A percentile compares a stretch with the other conserved stretches of the same genome.
These are phyloP conservation scores for Ophthalmolycus amberensis DNA, from an alignment of 2,113 vertebrate species.

Conservation along the genomic window DNA sequence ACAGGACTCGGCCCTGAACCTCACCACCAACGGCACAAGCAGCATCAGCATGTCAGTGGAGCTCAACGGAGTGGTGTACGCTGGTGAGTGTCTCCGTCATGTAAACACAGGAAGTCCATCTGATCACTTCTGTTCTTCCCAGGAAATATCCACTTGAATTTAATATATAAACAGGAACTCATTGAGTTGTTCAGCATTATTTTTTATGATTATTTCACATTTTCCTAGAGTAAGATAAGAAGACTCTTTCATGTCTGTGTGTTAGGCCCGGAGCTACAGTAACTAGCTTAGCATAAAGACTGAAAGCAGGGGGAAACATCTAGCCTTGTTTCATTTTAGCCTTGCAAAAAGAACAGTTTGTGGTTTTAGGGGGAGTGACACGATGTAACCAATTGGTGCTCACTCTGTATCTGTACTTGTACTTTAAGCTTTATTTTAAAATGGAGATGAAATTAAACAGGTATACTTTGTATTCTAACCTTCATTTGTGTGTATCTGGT, in stretches of 20 bases:
- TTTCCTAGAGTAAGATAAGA: neutral
- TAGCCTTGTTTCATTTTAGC: neutral
- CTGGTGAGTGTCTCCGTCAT: slow-evolving; percentile 82
- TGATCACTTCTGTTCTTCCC: slow-evolving; percentile 7
- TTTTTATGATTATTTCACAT: neutral
- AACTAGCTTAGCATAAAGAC: neutral
- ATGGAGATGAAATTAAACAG: neutral
- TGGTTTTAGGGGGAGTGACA: neutral
- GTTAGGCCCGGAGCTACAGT: neutral
- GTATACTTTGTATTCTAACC: neutral
- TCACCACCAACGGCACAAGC: slow-evolving; percentile 87
- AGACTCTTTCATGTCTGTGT: neutral
- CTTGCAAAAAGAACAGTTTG: neutral
- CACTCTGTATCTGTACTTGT: neutral
- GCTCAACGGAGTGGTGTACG: slow-evolving; percentile 94
- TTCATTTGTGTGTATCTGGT: neutral
- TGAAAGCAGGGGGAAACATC: neutral
- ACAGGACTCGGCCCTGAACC: slow-evolving; percentile 84
- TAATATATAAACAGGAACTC: neutral
- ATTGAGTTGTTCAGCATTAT: neutral
- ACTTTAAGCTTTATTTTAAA: neutral
- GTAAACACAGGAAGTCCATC: slow-evolving; percentile 1
- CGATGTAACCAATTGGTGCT: neutral
- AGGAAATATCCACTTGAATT: neutral
- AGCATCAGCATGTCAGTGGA: slow-evolving; percentile 98